A percentile compares a stretch with the other conserved stretches of the same genome.
phyloP scores from a whole-genome alignment of 2,797 vertebrate species.

The Enteromius viviparus region DNA sequence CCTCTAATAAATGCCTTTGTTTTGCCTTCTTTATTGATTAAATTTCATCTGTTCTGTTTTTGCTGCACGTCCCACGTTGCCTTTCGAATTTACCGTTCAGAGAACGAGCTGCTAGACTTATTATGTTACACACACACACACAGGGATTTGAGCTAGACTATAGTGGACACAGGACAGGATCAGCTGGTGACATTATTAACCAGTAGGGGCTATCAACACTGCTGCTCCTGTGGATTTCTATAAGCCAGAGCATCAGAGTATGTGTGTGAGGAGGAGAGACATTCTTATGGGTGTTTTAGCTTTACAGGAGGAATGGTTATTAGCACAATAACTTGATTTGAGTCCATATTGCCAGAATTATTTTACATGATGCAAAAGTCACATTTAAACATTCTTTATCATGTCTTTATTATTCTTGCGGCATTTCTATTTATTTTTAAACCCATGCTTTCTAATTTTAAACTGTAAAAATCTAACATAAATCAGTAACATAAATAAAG shows the following conservation, averaged over 20 bases:
- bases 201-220: constrained; percentile 70
- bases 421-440: neutral
- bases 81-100: neutral
- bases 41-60: constrained; percentile 1
- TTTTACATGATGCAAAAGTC: neutral
- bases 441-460: neutral
- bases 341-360: neutral
- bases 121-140: constrained; percentile 6
- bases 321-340: neutral
- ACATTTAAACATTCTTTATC: neutral
- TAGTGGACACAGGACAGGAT: constrained; percentile 74
- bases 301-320: neutral
- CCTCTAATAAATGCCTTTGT: constrained; percentile 16
- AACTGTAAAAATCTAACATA: neutral
- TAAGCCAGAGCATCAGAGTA: constrained; percentile 65
- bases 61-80: neutral
- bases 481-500: neutral
- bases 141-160: constrained; percentile 66
- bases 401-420: neutral
- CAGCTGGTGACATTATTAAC: constrained; percentile 82
- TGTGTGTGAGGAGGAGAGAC: constrained; percentile 36
- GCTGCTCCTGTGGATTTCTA: constrained; percentile 75
- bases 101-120: constrained; percentile 10
- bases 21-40: neutral
- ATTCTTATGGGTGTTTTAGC: neutral